Conservation (phyloP, 2,113 vertebrate genomes). For the Probosciger aterrimus region DNA sequence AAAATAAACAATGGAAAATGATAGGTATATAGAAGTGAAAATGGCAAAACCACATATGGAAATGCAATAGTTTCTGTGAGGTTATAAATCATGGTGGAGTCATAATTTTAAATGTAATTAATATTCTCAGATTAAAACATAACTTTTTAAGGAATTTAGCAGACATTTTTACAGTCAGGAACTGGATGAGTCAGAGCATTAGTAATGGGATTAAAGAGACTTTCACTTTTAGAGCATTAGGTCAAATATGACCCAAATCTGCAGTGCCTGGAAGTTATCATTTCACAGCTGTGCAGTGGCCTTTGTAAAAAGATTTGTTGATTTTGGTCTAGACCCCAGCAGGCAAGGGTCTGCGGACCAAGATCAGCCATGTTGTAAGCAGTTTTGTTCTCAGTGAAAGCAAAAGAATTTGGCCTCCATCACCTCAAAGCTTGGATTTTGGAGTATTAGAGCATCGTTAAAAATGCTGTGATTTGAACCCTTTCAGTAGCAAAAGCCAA, state of each 20-base stretch:
- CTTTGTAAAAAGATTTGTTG: conserved; percentile 21
- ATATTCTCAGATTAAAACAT: conserved; percentile 79
- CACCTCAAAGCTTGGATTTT: neutral
- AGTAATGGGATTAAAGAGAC: neutral
- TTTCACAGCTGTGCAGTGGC: conserved; percentile 27
- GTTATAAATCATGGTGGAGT: conserved; percentile 76
- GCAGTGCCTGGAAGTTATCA: conserved; percentile 1
- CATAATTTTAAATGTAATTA: conserved; percentile 70
- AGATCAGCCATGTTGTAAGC: neutral
- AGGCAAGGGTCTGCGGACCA: neutral
- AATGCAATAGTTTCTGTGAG: conserved; percentile 46
- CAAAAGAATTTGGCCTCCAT: neutral
- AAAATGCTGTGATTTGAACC: neutral
- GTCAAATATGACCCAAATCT: neutral
- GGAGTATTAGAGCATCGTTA: neutral
- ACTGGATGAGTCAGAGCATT: neutral
- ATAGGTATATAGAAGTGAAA: conserved; percentile 76
- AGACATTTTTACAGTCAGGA: conserved; percentile 11
- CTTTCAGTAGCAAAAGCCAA: neutral
- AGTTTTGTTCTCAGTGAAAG: neutral
- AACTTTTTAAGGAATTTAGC: conserved; percentile 47
- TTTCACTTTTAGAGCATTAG: conserved; percentile 9
- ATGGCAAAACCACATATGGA: conserved; percentile 65
- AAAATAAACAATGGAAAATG: conserved; percentile 79
- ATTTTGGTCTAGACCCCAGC: neutral